Evolutionary conservation across 1,140 invertebrate species (phyloP), one percentile per base, ranked within the genome.

Genomic region (Caenorhabditis remanei): DNA sequence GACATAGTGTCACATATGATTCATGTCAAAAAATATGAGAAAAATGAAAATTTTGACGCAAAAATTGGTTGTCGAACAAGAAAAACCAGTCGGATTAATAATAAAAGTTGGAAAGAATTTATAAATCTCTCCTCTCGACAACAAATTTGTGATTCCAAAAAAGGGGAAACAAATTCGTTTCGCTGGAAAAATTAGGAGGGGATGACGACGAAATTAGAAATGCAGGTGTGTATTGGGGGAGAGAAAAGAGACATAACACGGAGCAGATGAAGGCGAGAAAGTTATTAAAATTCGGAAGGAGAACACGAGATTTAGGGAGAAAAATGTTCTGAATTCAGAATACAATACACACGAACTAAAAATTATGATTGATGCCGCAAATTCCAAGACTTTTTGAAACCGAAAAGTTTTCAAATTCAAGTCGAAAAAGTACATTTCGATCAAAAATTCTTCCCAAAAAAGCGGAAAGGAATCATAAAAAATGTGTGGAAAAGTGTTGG

Each of bases 181-280:
- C n/a, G 16, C n/a, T 58, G 2, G 56, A 21, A 14, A n/a, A 14
- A n/a, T 0, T 9, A 13, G 50, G 50, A 9, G 50, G 16, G 50
- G n/a, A 32, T 63, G 61, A 63, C 61, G 65, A 46, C 65, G 19
- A 71, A 71, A 71, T 71, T 71, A 71, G 65, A 71, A 71, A 71
- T 71, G 65, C 65, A 71, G 41, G 65, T 71, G 65, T 71, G 41
- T 71, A 11, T 32, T 63, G 50, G 50, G 50, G 9, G 55, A 14
- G 14, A 58, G 14, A 6, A n/a, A 19, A 14, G 13, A 16, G 55
- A 19, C 14, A n/a, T 14, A 58, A n/a, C 14, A 58, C 6, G 55
- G n/a, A 16, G 50, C 50, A 53, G 55, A 58, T 58, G 55, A 58
- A 58, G 19, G 55, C 14, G 19, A 58, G 7, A 63, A 19, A 11